Percentiles rank a stretch among this genome's conserved stretches.
Conservation (phyloP, 2,113 vertebrate genomes). For the Clinocottus analis region DNA sequence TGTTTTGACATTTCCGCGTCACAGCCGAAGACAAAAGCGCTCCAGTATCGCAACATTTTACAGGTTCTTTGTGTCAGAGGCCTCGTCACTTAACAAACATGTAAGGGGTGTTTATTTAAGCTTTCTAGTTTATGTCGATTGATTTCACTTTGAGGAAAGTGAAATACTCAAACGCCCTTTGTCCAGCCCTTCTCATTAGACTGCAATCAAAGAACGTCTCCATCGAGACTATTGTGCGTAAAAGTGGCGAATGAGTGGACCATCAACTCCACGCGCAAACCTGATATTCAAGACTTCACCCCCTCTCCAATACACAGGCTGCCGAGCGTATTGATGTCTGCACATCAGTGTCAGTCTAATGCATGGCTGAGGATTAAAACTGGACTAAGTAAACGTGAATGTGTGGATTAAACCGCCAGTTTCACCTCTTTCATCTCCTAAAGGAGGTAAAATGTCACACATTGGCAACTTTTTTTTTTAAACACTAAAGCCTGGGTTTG, state of each 20-base stretch:
- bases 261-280: constrained; percentile 42
- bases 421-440: not conserved
- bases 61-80: not conserved
- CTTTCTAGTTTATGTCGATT: not conserved
- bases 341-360: constrained; percentile 20
- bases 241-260: constrained; percentile 44
- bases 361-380: constrained; percentile 16
- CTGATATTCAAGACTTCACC: constrained; percentile 29
- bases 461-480: not conserved
- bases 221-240: constrained; percentile 45
- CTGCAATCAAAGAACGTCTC: constrained; percentile 29
- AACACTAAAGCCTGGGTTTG: constrained; percentile 1
- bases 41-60: constrained; percentile 21
- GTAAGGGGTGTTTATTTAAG: constrained; percentile 51
- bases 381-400: constrained; percentile 25
- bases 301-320: constrained; percentile 60
- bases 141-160: not conserved
- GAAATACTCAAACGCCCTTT: constrained; percentile 33
- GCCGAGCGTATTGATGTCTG: constrained; percentile 43
- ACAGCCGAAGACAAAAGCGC: constrained; percentile 10
- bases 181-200: constrained; percentile 24
- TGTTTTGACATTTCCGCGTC: constrained; percentile 18
- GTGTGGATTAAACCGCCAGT: constrained; percentile 6
- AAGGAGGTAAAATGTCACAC: not conserved
- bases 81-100: not conserved